Percentiles rank a stretch among this genome's conserved stretches.
Evolutionary conservation across 2,113 vertebrate species (phyloP).

Genomic region (Gavia stellata): DNA sequence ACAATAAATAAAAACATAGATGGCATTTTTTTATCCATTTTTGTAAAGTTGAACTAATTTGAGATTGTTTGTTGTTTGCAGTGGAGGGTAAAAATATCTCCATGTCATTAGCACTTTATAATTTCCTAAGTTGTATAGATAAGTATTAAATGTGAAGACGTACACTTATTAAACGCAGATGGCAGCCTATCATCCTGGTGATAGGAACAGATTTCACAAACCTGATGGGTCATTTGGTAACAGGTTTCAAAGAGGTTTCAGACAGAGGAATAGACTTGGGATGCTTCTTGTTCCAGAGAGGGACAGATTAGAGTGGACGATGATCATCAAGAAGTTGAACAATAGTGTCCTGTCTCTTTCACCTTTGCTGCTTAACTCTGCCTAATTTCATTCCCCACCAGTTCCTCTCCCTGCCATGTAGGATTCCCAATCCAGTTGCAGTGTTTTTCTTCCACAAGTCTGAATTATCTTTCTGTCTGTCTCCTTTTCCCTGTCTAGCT

Average conservation of each 20-base stretch:
- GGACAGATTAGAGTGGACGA: background rate
- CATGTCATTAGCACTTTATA: background rate
- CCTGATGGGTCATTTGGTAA: background rate
- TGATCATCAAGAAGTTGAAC: background rate
- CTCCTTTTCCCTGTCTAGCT: background rate
- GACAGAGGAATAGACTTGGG: background rate
- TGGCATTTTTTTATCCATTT: background rate
- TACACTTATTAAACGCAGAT: background rate
- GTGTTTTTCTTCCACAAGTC: background rate
- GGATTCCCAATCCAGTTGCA: background rate
- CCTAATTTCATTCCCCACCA: background rate
- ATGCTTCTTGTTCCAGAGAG: background rate
- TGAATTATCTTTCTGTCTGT: background rate
- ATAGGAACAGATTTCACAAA: background rate
- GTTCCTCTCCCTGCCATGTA: background rate
- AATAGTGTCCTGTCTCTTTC: background rate
- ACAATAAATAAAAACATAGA: background rate
- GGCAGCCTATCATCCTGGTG: background rate
- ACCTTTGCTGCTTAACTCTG: background rate
- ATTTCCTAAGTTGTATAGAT: background rate
- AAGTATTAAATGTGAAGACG: background rate
- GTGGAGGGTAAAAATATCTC: background rate
- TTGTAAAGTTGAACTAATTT: background rate
- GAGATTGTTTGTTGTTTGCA: background rate
- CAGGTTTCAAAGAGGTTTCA: background rate